Conservation (phyloP, 1,140 invertebrate species). For the Caenorhabditis briggsae region DNA sequence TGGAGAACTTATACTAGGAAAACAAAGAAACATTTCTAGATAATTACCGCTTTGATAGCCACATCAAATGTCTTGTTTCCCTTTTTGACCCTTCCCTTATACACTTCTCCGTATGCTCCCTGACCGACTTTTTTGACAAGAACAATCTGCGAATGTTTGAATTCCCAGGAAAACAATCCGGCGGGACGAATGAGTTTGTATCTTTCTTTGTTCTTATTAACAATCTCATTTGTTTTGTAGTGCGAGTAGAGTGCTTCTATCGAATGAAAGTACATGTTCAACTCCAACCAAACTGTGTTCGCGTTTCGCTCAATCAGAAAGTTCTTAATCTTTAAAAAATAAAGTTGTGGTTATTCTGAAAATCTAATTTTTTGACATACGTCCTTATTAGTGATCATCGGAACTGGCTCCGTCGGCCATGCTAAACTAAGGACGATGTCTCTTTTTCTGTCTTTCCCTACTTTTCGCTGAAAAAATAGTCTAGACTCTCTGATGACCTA, state of each 20-base stretch:
- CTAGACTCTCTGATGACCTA: neutral
- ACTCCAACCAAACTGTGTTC: constrained; percentile 14
- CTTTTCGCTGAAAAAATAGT: constrained; percentile 6
- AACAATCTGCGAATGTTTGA: constrained; percentile 25
- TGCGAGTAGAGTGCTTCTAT: neutral
- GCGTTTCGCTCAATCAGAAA: constrained; percentile 10
- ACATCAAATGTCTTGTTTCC: constrained; percentile 11
- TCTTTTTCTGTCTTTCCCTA: neutral
- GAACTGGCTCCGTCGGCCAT: neutral
- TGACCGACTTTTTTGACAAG: constrained; percentile 31
- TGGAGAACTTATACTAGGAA: neutral
- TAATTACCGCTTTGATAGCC: constrained; percentile 16
- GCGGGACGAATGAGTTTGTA: constrained; percentile 11
- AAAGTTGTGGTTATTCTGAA: neutral
- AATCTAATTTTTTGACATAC: neutral
- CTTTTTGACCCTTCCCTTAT: constrained; percentile 11
- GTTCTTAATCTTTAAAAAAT: neutral
- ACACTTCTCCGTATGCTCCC: constrained; percentile 49
- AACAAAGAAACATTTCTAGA: neutral
- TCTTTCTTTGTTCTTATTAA: neutral
- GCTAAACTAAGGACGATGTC: constrained; percentile 32
- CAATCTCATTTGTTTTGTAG: neutral
- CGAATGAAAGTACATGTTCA: neutral
- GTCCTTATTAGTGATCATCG: neutral
- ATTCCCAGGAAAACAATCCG: constrained; percentile 33